phyloP scores from a whole-genome alignment of 2,797 vertebrate genomes.

The Botia kubotai region DNA sequence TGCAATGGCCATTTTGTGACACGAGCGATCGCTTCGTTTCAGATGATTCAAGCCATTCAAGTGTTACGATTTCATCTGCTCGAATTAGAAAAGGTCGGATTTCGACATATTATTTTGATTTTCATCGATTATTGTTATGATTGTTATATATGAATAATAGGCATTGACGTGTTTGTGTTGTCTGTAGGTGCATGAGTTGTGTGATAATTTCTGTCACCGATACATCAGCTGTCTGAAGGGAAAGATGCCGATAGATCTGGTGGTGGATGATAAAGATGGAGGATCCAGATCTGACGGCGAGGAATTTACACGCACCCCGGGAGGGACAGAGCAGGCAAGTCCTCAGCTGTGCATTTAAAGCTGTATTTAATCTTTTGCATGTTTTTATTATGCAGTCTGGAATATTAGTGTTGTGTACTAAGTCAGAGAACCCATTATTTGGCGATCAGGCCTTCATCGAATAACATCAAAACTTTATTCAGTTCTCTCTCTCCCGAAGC shows the following conservation, averaged over 20 bases:
- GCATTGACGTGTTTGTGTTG: conserved; percentile 53
- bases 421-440: neutral
- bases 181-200: conserved; percentile 91
- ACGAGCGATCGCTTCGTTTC: neutral
- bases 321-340: conserved; percentile 88
- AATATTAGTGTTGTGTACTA: neutral
- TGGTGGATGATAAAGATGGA: conserved; percentile 91
- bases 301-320: conserved; percentile 87
- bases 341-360: neutral
- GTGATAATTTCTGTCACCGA: conserved; percentile 97
- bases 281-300: conserved; percentile 92
- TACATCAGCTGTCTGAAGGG: conserved; percentile 98
- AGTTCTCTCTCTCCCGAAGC: no score
- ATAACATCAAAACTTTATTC: neutral
- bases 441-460: neutral
- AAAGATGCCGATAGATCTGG: conserved; percentile 96
- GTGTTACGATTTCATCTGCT: conserved; percentile 14
- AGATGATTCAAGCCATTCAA: conserved; percentile 6
- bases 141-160: conserved; percentile 51
- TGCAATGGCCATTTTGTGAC: neutral
- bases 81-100: conserved; percentile 75
- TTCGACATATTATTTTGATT: no score
- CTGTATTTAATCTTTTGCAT: neutral
- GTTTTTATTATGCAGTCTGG: neutral
- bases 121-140: conserved; percentile 58